phyloP scores from a whole-genome alignment of 2,888 invertebrate species.

The Exephanes ischioxanthus region DNA sequence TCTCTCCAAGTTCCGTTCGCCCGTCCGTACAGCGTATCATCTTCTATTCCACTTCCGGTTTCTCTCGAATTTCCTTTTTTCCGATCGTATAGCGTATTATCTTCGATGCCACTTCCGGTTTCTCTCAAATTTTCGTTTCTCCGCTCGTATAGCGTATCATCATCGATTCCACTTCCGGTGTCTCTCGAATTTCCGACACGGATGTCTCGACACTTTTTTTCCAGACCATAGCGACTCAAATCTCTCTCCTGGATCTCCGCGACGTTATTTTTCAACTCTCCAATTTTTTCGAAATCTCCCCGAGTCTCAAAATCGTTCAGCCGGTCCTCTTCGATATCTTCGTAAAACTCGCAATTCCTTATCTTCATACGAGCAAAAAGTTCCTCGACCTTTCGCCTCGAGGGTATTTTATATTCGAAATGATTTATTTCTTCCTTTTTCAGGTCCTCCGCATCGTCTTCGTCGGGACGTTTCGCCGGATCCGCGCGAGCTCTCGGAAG shows the following conservation, averaged over 20 bases:
- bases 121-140: background rate
- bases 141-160: too few relatives aligned
- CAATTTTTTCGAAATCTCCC: constrained; percentile 4
- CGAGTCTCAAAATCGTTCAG: constrained; percentile 9
- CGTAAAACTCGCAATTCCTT: background rate
- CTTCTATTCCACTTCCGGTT: constrained; percentile 8
- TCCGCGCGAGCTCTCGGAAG: background rate
- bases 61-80: background rate
- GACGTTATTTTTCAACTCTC: background rate
- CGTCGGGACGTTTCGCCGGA: constrained; percentile 21
- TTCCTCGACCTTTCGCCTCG: constrained; percentile 63
- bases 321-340: constrained; percentile 14
- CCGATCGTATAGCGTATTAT: background rate
- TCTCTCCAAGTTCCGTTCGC: constrained; percentile 7
- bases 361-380: constrained; percentile 70
- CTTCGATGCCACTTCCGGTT: constrained; percentile 9
- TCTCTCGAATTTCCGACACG: constrained; percentile 17
- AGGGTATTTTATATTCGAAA: constrained; percentile 34
- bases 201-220: background rate
- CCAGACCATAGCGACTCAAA: background rate
- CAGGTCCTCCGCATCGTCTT: constrained; percentile 8
- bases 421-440: background rate
- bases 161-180: constrained; percentile 31
- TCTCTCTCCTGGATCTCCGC: background rate
- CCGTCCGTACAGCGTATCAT: background rate